Percentiles rank a stretch among this genome's conserved stretches.
phyloP scores from a whole-genome alignment of 2,888 invertebrate species.

The Perizoma affinitatum region DNA sequence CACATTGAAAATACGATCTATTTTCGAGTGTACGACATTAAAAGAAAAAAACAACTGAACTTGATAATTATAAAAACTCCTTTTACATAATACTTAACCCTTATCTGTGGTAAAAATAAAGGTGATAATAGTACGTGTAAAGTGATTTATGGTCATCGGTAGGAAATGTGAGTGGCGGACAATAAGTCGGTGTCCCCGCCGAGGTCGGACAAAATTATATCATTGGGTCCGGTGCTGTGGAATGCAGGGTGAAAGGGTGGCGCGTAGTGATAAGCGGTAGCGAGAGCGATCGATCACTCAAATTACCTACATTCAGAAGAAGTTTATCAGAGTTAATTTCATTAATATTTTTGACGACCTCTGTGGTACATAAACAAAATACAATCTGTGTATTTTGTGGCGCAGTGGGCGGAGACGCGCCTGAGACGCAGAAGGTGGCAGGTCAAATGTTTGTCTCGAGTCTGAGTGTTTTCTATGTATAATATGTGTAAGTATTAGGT shows the following conservation, averaged over 20 bases:
- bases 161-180: constrained; percentile 18
- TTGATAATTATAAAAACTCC: constrained; percentile 6
- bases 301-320: too few species aligned
- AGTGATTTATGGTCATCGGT: constrained; percentile 16
- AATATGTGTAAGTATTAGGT: too few species aligned
- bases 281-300: constrained; percentile 12
- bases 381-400: too few species aligned
- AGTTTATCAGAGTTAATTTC: too few species aligned
- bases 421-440: too few species aligned
- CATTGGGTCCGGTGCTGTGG: constrained; percentile 32
- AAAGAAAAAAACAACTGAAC: constrained; percentile 5
- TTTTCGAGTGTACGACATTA: neutral
- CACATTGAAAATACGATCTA: constrained; percentile 5
- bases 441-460: too few species aligned
- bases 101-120: constrained; percentile 6
- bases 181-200: constrained; percentile 36
- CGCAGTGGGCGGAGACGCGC: too few species aligned
- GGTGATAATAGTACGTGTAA: constrained; percentile 12
- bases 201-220: constrained; percentile 40
- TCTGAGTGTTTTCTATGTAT: too few species aligned
- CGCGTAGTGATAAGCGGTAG: constrained; percentile 16
- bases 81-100: constrained; percentile 3
- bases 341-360: too few species aligned
- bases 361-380: too few species aligned
- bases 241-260: constrained; percentile 33